Percentiles rank a stretch among this genome's conserved stretches.
These are phyloP conservation scores for Melitaea athalia DNA, from an alignment of 2,888 invertebrate species.

Conservation along the genomic window DNA sequence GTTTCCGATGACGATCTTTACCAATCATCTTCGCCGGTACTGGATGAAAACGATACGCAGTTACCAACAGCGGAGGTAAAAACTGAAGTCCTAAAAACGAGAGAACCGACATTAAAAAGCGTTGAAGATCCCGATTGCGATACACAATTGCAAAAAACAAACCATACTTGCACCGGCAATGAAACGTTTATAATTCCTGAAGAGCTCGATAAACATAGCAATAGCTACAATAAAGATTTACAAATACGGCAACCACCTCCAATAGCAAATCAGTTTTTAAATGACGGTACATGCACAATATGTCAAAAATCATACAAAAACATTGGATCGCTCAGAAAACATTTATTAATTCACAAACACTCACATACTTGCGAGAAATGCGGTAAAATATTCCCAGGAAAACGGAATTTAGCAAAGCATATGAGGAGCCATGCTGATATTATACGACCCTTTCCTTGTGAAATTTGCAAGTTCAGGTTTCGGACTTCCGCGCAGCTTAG, in stretches of 20 bases:
- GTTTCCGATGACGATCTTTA: slow-evolving; percentile 26
- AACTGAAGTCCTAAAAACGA: slow-evolving; percentile 14
- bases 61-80: too few species aligned
- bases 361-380: slow-evolving; percentile 65
- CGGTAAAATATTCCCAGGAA: slow-evolving; percentile 60
- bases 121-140: slow-evolving; percentile 51
- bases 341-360: slow-evolving; percentile 82
- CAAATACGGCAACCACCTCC: slow-evolving; percentile 43
- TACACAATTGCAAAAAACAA: slow-evolving; percentile 52
- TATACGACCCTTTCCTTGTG: slow-evolving; percentile 61
- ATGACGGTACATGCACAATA: slow-evolving; percentile 52
- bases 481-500: slow-evolving; percentile 54
- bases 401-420: slow-evolving; percentile 54
- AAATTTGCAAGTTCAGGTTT: slow-evolving; percentile 63
- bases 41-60: too few species aligned
- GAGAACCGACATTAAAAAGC: slow-evolving; percentile 17
- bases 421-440: slow-evolving; percentile 58
- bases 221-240: slow-evolving; percentile 50
- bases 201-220: slow-evolving; percentile 53
- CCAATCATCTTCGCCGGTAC: slow-evolving; percentile 15
- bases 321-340: slow-evolving; percentile 62
- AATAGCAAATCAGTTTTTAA: slow-evolving; percentile 38
- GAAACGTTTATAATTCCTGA: slow-evolving; percentile 49
- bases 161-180: slow-evolving; percentile 57
- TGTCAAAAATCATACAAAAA: slow-evolving; percentile 61